These are phyloP conservation scores for Drosophila kohkoa DNA, from an alignment of 1,140 invertebrate species.

Conservation along the genomic window DNA sequence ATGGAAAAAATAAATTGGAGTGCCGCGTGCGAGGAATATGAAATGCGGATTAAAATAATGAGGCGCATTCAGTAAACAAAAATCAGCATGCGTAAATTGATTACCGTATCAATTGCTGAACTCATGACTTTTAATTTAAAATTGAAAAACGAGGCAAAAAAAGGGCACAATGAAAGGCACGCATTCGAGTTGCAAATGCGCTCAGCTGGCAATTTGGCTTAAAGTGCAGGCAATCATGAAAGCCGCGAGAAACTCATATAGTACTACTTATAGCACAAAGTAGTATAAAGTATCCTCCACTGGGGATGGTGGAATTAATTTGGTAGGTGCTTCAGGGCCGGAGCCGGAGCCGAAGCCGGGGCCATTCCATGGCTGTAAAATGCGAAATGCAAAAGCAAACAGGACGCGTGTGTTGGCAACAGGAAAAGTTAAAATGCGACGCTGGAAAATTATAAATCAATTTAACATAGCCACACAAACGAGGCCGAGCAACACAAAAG, in stretches of 20 bases:
- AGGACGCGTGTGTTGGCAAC: conserved; percentile 46
- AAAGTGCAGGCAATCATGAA: conserved; percentile 51
- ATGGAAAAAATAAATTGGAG: not conserved
- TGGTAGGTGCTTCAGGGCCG: not conserved
- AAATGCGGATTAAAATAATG: conserved; percentile 29
- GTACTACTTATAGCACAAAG: conserved; percentile 22
- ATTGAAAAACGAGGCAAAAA: conserved; percentile 8
- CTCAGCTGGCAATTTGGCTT: conserved; percentile 62
- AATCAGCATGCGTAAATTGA: conserved; percentile 63
- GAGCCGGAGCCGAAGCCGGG: too few relatives aligned
- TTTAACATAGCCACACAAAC: conserved; percentile 65
- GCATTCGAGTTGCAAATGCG: conserved; percentile 42
- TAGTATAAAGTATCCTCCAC: conserved; percentile 9
- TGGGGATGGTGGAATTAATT: conserved; percentile 22
- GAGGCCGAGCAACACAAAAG: conserved; percentile 51
- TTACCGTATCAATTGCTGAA: conserved; percentile 77
- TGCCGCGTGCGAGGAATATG: not conserved
- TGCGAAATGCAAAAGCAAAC: conserved; percentile 55
- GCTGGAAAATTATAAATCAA: conserved; percentile 79
- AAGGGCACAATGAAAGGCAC: conserved; percentile 15
- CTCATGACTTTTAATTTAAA: conserved; percentile 80
- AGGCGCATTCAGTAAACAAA: conserved; percentile 46
- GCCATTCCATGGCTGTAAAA: not conserved
- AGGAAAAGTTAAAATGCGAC: conserved; percentile 71
- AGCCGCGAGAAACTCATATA: conserved; percentile 39